Conservation (phyloP, 2,113 vertebrate species). For the Marmota flaviventris region DNA sequence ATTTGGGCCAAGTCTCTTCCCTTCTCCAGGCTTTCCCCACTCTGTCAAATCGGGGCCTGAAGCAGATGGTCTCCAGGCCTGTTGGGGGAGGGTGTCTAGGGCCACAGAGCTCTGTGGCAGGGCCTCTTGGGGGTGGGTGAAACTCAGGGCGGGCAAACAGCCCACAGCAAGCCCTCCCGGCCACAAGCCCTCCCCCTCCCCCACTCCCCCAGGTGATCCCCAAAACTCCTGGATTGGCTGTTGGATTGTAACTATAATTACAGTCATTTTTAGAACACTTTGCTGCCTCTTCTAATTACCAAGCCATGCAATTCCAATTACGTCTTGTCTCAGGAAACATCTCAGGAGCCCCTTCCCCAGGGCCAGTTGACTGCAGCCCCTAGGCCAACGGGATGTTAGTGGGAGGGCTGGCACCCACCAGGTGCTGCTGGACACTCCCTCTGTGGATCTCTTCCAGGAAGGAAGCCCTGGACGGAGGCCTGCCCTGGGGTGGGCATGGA, state of each 20-base stretch:
- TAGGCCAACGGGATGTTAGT: neutral
- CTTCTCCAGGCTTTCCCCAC: neutral
- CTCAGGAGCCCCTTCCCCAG: conserved; percentile 55
- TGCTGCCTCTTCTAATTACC: conserved; percentile 75
- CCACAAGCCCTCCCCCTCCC: neutral
- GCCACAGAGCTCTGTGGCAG: neutral
- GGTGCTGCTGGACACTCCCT: neutral
- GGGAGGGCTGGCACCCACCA: neutral
- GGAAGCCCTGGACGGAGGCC: neutral
- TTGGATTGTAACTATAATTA: conserved; percentile 74
- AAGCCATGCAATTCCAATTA: conserved; percentile 67
- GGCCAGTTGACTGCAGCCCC: neutral
- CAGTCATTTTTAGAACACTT: conserved; percentile 60
- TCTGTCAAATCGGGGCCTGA: neutral
- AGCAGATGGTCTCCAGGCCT: neutral
- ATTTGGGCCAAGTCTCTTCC: neutral
- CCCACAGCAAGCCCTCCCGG: neutral
- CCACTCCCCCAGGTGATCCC: conserved; percentile 51
- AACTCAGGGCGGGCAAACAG: neutral
- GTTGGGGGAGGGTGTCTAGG: neutral
- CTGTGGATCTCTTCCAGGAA: neutral
- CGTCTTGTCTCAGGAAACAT: conserved; percentile 28
- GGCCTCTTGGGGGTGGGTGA: neutral
- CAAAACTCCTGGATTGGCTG: conserved; percentile 62
- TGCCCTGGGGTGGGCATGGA: neutral